Base-by-base conservation (phyloP, 2,888 invertebrate genomes). In the Hecatera dysodea region DNA sequence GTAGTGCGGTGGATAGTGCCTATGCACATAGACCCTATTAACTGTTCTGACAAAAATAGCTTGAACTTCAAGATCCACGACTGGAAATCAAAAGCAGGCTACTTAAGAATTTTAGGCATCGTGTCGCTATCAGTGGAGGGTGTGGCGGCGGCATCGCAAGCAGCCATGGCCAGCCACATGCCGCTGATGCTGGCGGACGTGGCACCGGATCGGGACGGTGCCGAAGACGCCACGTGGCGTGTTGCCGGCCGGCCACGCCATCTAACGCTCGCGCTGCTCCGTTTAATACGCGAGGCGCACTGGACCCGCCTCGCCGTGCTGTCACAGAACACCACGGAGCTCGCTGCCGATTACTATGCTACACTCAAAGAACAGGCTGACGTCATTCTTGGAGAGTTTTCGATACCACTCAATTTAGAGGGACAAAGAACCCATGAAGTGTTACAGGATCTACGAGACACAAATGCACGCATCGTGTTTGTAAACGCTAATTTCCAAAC, bases 391-490 rank as follows among this genome's bases (percentile, higher is more conserved):
- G 17, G 53, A 17, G 19, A 44, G 0, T 73, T 61, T 61, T n/a
- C 0, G 0, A 53, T 78, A 57, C 44, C 44, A 44, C 7, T 44
- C 44, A 1, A 4, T 19, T 9, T 64, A 19, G 22, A n/a, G 15
- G 15, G 44, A 52, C 33, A 22, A 44, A 17, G 44, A 8, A 52
- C n/a, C 15, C 15, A 36, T n/a, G 6, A n/a, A 7, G 29, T 53
- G 17, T 71, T 90, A 50, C 19, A 56, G 52, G 33, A 53, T 3
- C 74, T 91, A 17, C 55, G 57, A 22, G 50, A 52, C 4, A 63
- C 3, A 71, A 96, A 97, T 59, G 98, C 98, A 0, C 97, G 97
- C 79, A 97, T 99, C 15, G 97, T 99, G 55, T 97, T 98, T 72
- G 97, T 98, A 0, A 98, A 98, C 89, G 97, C 98, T 44, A 97